These are phyloP conservation scores for Fistularia tabacaria DNA, from an alignment of 2,797 vertebrate genomes.

Conservation along the genomic window DNA sequence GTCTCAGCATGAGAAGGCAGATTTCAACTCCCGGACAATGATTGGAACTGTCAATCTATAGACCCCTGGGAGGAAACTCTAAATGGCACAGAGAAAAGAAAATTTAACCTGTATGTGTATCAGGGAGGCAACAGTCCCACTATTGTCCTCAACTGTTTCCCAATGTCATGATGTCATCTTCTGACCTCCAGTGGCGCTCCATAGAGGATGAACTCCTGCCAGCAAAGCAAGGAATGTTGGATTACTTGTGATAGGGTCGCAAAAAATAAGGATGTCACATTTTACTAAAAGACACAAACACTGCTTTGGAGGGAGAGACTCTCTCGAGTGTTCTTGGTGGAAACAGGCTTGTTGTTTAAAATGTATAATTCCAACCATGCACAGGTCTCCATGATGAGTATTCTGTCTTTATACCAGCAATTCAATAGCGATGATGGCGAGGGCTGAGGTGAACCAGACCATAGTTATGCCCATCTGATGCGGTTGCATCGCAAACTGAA, in stretches of 20 bases:
- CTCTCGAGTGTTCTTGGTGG: not conserved
- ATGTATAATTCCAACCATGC: slow-evolving; percentile 11
- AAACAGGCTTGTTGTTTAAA: slow-evolving; percentile 1
- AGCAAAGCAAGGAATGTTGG: slow-evolving; percentile 48
- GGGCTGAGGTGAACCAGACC: too few relatives aligned
- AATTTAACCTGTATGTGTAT: slow-evolving; percentile 4
- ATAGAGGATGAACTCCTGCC: slow-evolving; percentile 19
- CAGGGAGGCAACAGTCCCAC: slow-evolving; percentile 2
- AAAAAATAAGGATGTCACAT: slow-evolving; percentile 23
- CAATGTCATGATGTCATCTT: slow-evolving; percentile 37
- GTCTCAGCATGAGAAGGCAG: too few relatives aligned
- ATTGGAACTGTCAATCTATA: too few relatives aligned
- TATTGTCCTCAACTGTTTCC: slow-evolving; percentile 10
- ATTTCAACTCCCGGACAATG: too few relatives aligned
- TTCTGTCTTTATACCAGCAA: not conserved
- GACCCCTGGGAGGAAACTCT: not conserved
- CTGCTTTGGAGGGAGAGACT: not conserved
- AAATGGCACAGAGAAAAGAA: not conserved
- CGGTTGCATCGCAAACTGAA: too few relatives aligned
- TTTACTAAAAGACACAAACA: slow-evolving; percentile 1
- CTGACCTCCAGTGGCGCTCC: slow-evolving; percentile 25
- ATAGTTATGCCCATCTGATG: not conserved
- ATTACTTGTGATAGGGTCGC: slow-evolving; percentile 38
- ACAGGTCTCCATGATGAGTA: slow-evolving; percentile 1
- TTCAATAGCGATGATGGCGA: too few relatives aligned